phyloP scores from a whole-genome alignment of 2,113 vertebrate genomes.

The Epinephelus lanceolatus region DNA sequence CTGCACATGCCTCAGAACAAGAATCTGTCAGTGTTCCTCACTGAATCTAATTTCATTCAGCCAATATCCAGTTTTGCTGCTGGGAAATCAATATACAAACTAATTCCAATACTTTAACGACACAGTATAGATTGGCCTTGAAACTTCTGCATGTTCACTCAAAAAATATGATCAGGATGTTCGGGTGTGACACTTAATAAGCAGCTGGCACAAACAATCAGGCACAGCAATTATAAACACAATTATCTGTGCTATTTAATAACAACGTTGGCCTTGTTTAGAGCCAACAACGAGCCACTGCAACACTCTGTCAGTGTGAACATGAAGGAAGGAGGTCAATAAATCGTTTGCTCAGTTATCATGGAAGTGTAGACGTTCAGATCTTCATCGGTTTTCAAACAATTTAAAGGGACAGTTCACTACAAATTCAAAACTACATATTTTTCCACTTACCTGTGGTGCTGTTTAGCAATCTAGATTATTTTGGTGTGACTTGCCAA shows the following conservation, averaged over 20 bases:
- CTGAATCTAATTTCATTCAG: conserved; percentile 58
- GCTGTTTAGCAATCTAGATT: too few species aligned
- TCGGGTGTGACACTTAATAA: conserved; percentile 5
- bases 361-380: too few species aligned
- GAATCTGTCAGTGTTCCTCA: conserved; percentile 49
- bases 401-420: too few species aligned
- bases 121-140: conserved; percentile 27
- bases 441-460: too few species aligned
- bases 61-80: conserved; percentile 35
- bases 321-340: not conserved
- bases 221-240: not conserved
- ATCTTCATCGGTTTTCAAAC: too few species aligned
- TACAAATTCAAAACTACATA: too few species aligned
- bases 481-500: too few species aligned
- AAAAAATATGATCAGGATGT: conserved; percentile 7
- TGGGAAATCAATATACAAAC: conserved; percentile 58
- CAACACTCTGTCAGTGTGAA: not conserved
- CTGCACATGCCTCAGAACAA: conserved; percentile 57
- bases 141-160: conserved; percentile 27
- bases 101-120: conserved; percentile 28
- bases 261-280: not conserved
- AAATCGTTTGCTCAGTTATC: not conserved
- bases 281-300: not conserved
- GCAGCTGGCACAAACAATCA: not conserved
- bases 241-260: not conserved